A percentile compares a stretch with the other conserved stretches of the same genome.
phyloP scores from a whole-genome alignment of 2,888 invertebrate species.

The Rotaria magnacalcarata region DNA sequence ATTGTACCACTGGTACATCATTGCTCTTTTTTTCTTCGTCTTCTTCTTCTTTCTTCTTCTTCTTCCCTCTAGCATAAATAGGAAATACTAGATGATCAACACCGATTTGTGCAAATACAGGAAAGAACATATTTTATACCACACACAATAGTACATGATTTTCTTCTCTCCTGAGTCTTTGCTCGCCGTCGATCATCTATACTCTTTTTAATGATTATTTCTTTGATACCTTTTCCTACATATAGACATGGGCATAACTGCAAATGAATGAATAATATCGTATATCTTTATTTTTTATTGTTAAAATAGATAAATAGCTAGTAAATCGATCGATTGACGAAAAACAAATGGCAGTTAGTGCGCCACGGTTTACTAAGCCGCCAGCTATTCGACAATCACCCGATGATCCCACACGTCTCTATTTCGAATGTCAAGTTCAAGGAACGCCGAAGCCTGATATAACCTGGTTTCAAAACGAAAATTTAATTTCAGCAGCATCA shows the following conservation, averaged over 20 bases:
- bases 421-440: conserved; percentile 44
- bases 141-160: conserved; percentile 1
- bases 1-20: neutral
- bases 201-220: conserved; percentile 12
- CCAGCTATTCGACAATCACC: conserved; percentile 34
- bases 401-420: neutral
- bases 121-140: neutral
- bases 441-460: conserved; percentile 43
- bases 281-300: neutral
- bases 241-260: neutral
- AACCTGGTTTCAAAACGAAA: conserved; percentile 45
- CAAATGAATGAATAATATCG: neutral
- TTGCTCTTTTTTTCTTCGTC: neutral
- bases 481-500: conserved; percentile 2
- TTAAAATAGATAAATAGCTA: conserved; percentile 17
- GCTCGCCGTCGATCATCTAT: neutral
- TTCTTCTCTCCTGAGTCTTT: neutral
- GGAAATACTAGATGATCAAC: conserved; percentile 5
- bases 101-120: neutral
- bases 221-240: conserved; percentile 4
- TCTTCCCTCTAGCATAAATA: neutral
- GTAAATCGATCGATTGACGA: conserved; percentile 14
- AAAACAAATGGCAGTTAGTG: neutral
- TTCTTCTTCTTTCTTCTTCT: neutral
- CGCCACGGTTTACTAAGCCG: conserved; percentile 17